Evolutionary conservation across 2,113 vertebrate species (phyloP).

Genomic region (Tretioscincus oriximinensis): DNA sequence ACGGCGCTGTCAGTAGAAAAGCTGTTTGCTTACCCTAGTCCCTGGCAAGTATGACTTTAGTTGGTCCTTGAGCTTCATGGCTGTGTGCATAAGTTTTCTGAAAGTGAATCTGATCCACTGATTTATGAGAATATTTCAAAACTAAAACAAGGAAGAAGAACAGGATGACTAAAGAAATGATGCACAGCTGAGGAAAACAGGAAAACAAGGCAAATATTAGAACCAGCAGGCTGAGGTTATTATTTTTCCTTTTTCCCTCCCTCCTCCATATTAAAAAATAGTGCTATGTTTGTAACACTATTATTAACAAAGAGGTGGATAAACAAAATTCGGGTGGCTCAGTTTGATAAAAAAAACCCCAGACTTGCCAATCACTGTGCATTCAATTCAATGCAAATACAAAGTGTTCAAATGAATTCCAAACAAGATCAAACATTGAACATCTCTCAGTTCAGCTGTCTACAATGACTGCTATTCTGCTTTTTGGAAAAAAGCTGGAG

Average conservation of each 20-base stretch:
- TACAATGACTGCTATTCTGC: too few relatives aligned
- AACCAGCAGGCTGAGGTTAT: slow-evolving; percentile 20
- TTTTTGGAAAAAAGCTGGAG: too few relatives aligned
- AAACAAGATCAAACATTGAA: too few relatives aligned
- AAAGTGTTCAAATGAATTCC: too few relatives aligned
- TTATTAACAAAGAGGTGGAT: too few relatives aligned
- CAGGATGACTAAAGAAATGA: slow-evolving; percentile 14
- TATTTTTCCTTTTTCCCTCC: neutral
- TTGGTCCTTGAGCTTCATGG: slow-evolving; percentile 36
- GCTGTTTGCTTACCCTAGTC: slow-evolving; percentile 27
- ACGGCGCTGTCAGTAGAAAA: neutral
- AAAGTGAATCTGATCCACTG: slow-evolving; percentile 49
- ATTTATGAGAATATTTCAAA: slow-evolving; percentile 53
- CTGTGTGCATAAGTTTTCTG: slow-evolving; percentile 13
- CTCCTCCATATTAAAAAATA: too few relatives aligned
- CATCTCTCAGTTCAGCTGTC: too few relatives aligned
- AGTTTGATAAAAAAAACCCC: too few relatives aligned
- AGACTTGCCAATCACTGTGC: too few relatives aligned
- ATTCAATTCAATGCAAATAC: too few relatives aligned
- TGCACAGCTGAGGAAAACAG: slow-evolving; percentile 22
- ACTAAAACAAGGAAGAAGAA: slow-evolving; percentile 46
- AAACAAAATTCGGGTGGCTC: too few relatives aligned
- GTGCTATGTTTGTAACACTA: too few relatives aligned
- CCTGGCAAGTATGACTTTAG: slow-evolving; percentile 29
- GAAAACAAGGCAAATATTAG: slow-evolving; percentile 19